phyloP scores from a whole-genome alignment of 2,113 vertebrate species.

The Melanerpes formicivorus region DNA sequence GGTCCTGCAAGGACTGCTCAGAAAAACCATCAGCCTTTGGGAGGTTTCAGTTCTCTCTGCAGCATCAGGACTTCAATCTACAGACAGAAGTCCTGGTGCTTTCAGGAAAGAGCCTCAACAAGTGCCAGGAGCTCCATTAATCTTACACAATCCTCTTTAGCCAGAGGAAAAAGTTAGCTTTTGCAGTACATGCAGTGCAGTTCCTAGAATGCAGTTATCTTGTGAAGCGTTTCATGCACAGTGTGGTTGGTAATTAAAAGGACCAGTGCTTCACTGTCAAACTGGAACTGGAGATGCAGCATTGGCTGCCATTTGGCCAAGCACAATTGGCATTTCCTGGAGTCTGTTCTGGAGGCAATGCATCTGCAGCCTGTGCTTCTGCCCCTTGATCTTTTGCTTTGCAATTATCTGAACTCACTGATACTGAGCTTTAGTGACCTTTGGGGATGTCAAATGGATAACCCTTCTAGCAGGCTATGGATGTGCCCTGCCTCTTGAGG shows the following conservation, averaged over 20 bases:
- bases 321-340: fast-evolving
- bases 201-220: not conserved
- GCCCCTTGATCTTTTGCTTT: not conserved
- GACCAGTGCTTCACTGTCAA: not conserved
- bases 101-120: not conserved
- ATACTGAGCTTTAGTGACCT: not conserved
- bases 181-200: not conserved
- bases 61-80: not conserved
- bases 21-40: not conserved
- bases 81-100: not conserved
- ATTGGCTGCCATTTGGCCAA: not conserved
- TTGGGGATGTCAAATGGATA: not conserved
- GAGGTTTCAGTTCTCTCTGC: not conserved
- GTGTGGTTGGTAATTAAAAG: fast-evolving
- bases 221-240: not conserved
- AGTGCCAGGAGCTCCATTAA: not conserved
- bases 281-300: not conserved
- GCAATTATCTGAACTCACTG: not conserved
- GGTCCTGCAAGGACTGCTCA: not conserved
- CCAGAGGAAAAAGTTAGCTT: not conserved
- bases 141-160: not conserved
- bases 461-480: fast-evolving
- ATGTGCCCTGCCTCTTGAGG: not conserved
- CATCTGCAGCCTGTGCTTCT: not conserved
- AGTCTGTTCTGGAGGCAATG: not conserved